Conservation (phyloP, 2,113 vertebrate species). For the Acinonyx jubatus region DNA sequence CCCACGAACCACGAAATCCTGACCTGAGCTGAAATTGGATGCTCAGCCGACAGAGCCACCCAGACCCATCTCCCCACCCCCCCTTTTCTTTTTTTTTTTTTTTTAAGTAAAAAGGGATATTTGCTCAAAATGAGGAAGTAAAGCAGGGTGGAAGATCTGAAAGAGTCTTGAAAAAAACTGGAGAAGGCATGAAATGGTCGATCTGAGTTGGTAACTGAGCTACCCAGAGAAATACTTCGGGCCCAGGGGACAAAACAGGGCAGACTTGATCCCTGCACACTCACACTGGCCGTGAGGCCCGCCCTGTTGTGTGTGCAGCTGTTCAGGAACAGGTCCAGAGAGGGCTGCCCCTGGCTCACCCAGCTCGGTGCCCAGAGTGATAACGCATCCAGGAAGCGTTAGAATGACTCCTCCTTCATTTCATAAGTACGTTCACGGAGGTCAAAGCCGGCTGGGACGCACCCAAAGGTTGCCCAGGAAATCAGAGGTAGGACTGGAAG, state of each 20-base stretch:
- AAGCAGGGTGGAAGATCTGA: not conserved
- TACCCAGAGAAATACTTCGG: not conserved
- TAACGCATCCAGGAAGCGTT: not conserved
- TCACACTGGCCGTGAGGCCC: fast-evolving
- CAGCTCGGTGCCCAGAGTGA: not conserved
- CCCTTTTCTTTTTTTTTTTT: no score
- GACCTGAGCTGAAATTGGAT: no score
- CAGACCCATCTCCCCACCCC: no score
- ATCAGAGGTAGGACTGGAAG: not conserved
- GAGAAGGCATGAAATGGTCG: not conserved
- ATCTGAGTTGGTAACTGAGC: not conserved
- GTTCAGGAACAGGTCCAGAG: fast-evolving
- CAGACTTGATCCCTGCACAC: fast-evolving
- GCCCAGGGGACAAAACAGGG: not conserved
- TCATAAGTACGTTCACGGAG: not conserved
- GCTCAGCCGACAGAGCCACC: no score
- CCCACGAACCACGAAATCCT: no score
- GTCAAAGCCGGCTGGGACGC: not conserved
- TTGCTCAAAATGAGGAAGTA: not conserved
- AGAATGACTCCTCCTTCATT: not conserved
- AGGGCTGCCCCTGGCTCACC: not conserved
- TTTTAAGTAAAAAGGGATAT: not conserved
- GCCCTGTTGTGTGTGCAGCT: not conserved
- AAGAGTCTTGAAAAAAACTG: not conserved
- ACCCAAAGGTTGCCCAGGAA: not conserved